phyloP scores from a whole-genome alignment of 2,888 invertebrate species.

The Drosophila melanocephala region DNA sequence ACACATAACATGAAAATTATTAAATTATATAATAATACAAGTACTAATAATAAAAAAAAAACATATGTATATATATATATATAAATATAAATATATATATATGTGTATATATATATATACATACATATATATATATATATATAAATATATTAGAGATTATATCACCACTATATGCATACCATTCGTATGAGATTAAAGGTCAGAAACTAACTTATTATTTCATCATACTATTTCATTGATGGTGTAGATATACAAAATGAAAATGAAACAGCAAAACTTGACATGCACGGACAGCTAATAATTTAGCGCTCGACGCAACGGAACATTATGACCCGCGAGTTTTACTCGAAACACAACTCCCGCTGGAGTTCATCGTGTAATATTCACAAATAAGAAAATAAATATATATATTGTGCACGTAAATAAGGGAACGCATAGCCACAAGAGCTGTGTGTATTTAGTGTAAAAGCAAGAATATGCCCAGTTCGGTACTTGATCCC shows the following conservation, averaged over 20 bases:
- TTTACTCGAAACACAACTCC: constrained; percentile 2
- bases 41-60: constrained; percentile 3
- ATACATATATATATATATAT: constrained; percentile 33
- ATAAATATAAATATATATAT: constrained; percentile 4
- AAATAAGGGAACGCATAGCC: constrained; percentile 4
- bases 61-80: constrained; percentile 12
- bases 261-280: constrained; percentile 13
- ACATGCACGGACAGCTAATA: constrained; percentile 18
- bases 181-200: constrained; percentile 23
- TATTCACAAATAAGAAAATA: constrained; percentile 7
- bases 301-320: constrained; percentile 24
- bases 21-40: constrained; percentile 32
- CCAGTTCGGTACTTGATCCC: constrained; percentile 3
- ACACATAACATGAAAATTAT: constrained; percentile 47
- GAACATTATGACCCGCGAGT: constrained; percentile 36
- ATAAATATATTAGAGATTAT: constrained; percentile 4
- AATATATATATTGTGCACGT: constrained; percentile 1
- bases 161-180: constrained; percentile 21
- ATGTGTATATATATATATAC: constrained; percentile 3
- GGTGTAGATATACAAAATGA: constrained; percentile 64
- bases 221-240: constrained; percentile 68
- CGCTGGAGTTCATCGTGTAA: constrained; percentile 14
- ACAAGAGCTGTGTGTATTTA: constrained; percentile 21
- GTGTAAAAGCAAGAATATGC: constrained; percentile 14
- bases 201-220: constrained; percentile 56